Evolutionary conservation across 2,113 vertebrate genomes (phyloP).

Genomic region (Plestiodon gilberti): DNA sequence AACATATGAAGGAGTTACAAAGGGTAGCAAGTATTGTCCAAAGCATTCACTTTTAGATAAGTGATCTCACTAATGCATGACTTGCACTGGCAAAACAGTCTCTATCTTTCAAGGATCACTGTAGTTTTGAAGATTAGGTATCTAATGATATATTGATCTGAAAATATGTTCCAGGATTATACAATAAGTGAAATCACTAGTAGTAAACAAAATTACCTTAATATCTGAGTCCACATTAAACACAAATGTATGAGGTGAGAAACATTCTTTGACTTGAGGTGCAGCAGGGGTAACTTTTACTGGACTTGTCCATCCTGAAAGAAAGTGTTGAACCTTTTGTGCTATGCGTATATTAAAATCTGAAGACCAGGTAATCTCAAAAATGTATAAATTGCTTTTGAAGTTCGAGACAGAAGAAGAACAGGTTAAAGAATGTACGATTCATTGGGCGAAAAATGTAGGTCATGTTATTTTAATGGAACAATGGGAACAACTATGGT

Average conservation of each 20-base stretch:
- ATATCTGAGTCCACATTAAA: conserved; percentile 49
- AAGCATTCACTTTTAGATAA: not conserved
- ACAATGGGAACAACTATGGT: too few species aligned
- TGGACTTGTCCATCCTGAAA: conserved; percentile 73
- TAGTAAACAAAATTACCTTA: conserved; percentile 58
- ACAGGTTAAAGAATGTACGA: too few species aligned
- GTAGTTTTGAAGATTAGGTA: not conserved
- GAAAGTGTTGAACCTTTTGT: not conserved
- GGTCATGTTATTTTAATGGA: too few species aligned
- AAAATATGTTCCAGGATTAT: not conserved
- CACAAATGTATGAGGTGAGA: not conserved
- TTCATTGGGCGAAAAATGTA: too few species aligned
- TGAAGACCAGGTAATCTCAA: too few species aligned
- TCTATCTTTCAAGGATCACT: not conserved
- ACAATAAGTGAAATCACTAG: not conserved
- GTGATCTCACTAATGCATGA: not conserved
- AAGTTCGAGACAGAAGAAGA: too few species aligned
- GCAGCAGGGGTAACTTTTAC: conserved; percentile 38
- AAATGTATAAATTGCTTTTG: too few species aligned
- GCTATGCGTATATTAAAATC: conserved; percentile 21
- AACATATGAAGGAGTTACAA: too few species aligned
- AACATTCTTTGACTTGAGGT: conserved; percentile 4
- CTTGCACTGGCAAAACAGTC: not conserved
- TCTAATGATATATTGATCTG: not conserved
- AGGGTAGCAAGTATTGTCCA: not conserved